phyloP scores from a whole-genome alignment of 1,140 invertebrate genomes.

The Gonatopus flavifemur region DNA sequence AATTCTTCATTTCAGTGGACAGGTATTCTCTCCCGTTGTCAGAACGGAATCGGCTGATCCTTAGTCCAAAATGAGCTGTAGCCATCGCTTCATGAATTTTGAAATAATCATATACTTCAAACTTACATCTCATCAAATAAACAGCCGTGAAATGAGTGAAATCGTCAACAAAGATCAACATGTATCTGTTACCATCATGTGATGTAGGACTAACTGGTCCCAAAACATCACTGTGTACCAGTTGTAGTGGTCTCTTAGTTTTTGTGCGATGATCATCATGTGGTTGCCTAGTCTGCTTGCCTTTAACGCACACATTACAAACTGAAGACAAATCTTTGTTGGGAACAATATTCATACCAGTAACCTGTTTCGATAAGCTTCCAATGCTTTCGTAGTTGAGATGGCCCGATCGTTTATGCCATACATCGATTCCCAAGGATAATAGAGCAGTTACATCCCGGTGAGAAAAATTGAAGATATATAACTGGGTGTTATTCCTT shows the following conservation, averaged over 20 bases:
- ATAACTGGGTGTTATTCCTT: not conserved
- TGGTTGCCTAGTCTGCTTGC: too few species aligned
- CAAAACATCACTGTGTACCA: slow-evolving; percentile 41
- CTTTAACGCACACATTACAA: too few species aligned
- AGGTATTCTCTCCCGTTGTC: slow-evolving; percentile 3
- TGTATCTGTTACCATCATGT: slow-evolving; percentile 35
- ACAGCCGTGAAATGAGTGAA: slow-evolving; percentile 31
- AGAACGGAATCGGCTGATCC: slow-evolving; percentile 26
- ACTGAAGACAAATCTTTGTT: not conserved
- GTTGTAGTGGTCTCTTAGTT: too few species aligned
- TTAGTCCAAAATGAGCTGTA: not conserved
- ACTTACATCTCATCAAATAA: slow-evolving; percentile 41
- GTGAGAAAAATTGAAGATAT: not conserved
- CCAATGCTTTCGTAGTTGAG: not conserved
- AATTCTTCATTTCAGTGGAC: slow-evolving; percentile 1
- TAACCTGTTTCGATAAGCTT: not conserved
- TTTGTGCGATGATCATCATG: too few species aligned
- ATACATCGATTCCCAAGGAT: not conserved
- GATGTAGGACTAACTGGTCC: slow-evolving; percentile 39
- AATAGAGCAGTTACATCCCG: not conserved
- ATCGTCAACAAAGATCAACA: slow-evolving; percentile 46
- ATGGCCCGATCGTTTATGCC: not conserved
- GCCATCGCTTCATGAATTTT: not conserved
- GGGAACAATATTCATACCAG: not conserved
- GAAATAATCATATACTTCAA: slow-evolving; percentile 19